These are phyloP conservation scores for Plestiodon gilberti DNA, from an alignment of 2,113 vertebrate genomes.

Conservation along the genomic window DNA sequence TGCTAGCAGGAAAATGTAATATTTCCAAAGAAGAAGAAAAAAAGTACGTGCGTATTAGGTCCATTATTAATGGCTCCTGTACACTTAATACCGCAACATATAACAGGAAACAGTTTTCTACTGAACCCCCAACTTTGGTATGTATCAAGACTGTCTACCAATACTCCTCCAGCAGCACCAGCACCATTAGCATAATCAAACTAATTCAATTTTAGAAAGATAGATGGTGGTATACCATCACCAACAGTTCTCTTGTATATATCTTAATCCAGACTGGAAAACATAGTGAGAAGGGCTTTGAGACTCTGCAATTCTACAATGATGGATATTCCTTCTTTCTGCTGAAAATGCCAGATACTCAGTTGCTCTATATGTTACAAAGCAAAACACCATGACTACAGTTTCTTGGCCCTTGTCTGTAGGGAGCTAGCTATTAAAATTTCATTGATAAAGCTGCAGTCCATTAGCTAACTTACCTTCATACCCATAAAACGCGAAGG, in stretches of 20 bases:
- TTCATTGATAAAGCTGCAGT: conserved; percentile 64
- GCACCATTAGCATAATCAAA: not conserved
- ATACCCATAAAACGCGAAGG: conserved; percentile 61
- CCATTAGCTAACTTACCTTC: conserved; percentile 69
- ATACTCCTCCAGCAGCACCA: not conserved
- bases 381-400: conserved; percentile 51
- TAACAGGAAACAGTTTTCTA: not conserved
- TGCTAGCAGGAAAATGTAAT: conserved; percentile 61
- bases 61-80: not conserved
- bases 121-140: conserved; percentile 8
- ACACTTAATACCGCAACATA: not conserved
- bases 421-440: conserved; percentile 68
- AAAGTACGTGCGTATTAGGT: conserved; percentile 33
- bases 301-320: not conserved
- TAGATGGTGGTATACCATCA: conserved; percentile 2
- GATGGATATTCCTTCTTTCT: conserved; percentile 32
- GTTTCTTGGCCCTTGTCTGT: conserved; percentile 50
- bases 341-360: conserved; percentile 39
- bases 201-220: not conserved
- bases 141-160: not conserved
- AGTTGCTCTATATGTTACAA: conserved; percentile 44
- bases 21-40: conserved; percentile 57
- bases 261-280: conserved; percentile 14
- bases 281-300: conserved; percentile 30
- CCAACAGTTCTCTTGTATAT: conserved; percentile 19